Conservation (phyloP, 2,888 invertebrate species). For the Auanema sp. region DNA sequence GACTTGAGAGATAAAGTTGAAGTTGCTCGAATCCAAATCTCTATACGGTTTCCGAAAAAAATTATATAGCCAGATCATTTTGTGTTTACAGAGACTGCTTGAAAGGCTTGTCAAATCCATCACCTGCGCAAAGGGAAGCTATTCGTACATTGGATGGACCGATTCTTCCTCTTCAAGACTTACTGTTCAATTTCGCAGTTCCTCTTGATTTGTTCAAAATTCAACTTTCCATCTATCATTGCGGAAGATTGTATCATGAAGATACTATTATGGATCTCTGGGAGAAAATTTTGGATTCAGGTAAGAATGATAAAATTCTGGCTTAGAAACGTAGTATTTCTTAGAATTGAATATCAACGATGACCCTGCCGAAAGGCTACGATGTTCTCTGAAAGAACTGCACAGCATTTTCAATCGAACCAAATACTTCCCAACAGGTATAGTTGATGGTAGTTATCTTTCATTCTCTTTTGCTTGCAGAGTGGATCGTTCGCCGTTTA, state of each 20-base stretch:
- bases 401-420: constrained; percentile 30
- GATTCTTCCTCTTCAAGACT: constrained; percentile 33
- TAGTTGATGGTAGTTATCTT: neutral
- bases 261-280: constrained; percentile 86
- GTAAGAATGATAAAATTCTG: constrained; percentile 13
- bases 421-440: constrained; percentile 42
- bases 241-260: constrained; percentile 87
- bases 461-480: constrained; percentile 21
- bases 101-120: constrained; percentile 2
- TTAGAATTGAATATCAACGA: constrained; percentile 13
- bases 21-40: constrained; percentile 77
- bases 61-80: neutral
- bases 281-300: constrained; percentile 76
- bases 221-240: constrained; percentile 89
- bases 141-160: constrained; percentile 30
- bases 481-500: constrained; percentile 46
- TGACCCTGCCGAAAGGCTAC: constrained; percentile 13
- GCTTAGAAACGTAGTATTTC: neutral
- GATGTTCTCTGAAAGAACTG: constrained; percentile 27
- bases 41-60: constrained; percentile 32
- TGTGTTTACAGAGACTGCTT: constrained; percentile 8
- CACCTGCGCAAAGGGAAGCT: constrained; percentile 9
- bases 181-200: constrained; percentile 31
- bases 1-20: constrained; percentile 90
- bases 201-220: constrained; percentile 72